phyloP scores from a whole-genome alignment of 2,113 vertebrate species.

The Lucifuga dentata region DNA sequence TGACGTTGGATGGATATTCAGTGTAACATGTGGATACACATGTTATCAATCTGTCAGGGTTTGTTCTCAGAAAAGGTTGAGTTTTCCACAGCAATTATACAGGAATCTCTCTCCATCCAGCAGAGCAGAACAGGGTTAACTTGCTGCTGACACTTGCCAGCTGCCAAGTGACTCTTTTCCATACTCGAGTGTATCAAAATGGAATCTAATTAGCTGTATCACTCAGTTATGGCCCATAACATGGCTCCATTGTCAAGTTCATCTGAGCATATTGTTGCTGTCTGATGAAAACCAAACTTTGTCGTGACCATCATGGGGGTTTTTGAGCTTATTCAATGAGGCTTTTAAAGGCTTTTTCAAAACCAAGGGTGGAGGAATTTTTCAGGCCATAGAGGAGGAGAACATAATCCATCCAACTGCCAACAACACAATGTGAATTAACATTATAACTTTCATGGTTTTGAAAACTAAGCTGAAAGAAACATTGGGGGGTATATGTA shows the following conservation, averaged over 20 bases:
- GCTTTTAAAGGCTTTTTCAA: conserved; percentile 39
- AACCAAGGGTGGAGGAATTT: conserved; percentile 30
- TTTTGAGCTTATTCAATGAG: no score
- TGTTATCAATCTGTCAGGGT: conserved; percentile 54
- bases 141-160: conserved; percentile 26
- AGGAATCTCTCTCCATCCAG: conserved; percentile 63
- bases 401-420: conserved; percentile 33
- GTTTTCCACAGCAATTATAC: conserved; percentile 55
- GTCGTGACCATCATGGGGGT: no score
- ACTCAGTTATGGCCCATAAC: neutral
- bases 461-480: conserved; percentile 3
- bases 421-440: conserved; percentile 19
- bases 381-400: conserved; percentile 20
- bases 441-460: neutral
- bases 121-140: conserved; percentile 51
- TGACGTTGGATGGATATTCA: neutral
- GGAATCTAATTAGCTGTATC: neutral
- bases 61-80: conserved; percentile 36
- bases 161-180: conserved; percentile 25
- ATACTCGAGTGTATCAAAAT: neutral
- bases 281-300: neutral
- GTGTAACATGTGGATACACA: conserved; percentile 19
- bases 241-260: neutral
- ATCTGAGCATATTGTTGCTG: neutral
- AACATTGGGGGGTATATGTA: conserved; percentile 2